Conservation (phyloP, 2,797 vertebrate genomes). For the Glossophaga mutica region DNA sequence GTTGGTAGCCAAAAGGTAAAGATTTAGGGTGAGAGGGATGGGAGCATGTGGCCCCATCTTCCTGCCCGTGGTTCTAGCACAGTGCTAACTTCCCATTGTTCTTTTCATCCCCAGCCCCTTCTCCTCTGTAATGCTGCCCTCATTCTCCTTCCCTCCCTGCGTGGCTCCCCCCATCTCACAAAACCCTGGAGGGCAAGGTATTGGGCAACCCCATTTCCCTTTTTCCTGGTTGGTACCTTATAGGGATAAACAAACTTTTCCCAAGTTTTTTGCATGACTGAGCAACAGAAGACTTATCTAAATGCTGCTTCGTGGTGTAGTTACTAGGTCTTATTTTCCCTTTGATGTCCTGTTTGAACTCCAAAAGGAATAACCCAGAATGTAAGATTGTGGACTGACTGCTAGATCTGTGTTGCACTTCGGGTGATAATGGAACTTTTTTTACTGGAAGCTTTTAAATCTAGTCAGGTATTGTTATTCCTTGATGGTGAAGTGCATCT, state of each 20-base stretch:
- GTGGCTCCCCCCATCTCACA: background rate
- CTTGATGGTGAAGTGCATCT: conserved; percentile 7
- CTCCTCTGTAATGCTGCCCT: background rate
- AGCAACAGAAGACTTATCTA: background rate
- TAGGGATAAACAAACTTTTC: background rate
- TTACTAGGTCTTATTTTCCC: background rate
- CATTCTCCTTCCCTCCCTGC: background rate
- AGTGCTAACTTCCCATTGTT: background rate
- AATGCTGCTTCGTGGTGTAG: background rate
- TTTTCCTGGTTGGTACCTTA: background rate
- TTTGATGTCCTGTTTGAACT: conserved; percentile 17
- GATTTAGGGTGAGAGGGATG: background rate
- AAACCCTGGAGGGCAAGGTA: background rate
- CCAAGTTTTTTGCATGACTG: background rate
- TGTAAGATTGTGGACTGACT: background rate
- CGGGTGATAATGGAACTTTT: background rate
- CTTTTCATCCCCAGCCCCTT: background rate
- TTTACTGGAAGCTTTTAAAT: conserved; percentile 51
- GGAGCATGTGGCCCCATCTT: background rate
- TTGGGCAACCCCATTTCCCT: background rate
- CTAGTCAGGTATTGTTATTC: conserved; percentile 20
- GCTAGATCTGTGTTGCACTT: conserved; percentile 10
- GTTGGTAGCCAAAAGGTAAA: background rate
- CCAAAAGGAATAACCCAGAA: background rate
- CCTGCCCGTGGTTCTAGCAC: too few species aligned